These are phyloP conservation scores for Amazona ochrocephala DNA, from an alignment of 2,797 vertebrate genomes.

Conservation along the genomic window DNA sequence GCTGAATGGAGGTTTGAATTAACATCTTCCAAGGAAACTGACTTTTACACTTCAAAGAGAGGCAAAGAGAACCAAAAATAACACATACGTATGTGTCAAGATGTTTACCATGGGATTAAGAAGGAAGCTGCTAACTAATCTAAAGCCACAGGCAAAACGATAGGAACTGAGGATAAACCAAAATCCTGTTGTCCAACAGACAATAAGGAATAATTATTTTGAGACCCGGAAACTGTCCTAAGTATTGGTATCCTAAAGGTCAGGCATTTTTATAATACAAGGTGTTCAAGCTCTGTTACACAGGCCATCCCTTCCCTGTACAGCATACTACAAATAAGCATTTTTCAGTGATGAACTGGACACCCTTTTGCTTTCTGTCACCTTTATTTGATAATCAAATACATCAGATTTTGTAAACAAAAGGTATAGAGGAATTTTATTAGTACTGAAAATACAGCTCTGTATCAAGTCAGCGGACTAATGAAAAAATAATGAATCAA, in stretches of 20 bases:
- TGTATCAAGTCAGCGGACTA: background rate
- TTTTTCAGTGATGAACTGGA: background rate
- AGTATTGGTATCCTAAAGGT: background rate
- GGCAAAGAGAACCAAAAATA: background rate
- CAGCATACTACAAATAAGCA: background rate
- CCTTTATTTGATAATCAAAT: background rate
- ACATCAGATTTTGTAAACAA: background rate
- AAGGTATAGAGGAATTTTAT: background rate
- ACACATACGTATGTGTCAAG: background rate
- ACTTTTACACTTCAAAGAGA: slow-evolving; percentile 3
- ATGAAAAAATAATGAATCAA: background rate
- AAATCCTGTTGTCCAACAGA: background rate
- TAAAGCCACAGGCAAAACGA: background rate
- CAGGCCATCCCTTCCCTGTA: background rate
- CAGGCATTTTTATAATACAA: background rate
- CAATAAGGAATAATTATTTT: background rate
- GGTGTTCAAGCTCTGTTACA: background rate
- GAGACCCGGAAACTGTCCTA: background rate
- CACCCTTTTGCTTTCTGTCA: background rate
- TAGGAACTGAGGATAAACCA: background rate
- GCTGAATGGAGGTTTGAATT: slow-evolving; percentile 5
- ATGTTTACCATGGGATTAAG: background rate
- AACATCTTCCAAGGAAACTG: background rate
- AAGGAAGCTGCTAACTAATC: background rate
- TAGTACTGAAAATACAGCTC: background rate